Percentiles rank a stretch among this genome's conserved stretches.
phyloP scores from a whole-genome alignment of 2,113 vertebrate genomes.

The Rhea americana region DNA sequence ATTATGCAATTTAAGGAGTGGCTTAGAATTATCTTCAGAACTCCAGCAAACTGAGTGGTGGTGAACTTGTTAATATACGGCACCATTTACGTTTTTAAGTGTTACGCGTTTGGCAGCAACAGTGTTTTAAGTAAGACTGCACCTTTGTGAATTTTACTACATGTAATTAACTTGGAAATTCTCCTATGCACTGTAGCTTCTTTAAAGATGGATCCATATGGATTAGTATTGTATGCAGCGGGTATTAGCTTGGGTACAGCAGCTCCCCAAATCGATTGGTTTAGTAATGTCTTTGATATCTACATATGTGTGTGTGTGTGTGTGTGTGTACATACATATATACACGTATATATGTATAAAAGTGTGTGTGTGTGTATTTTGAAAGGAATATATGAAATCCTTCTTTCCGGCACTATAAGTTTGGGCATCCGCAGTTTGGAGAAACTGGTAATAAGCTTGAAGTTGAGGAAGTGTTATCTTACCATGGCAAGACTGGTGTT shows the following conservation, averaged over 20 bases:
- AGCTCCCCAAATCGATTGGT: neutral
- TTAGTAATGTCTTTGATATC: neutral
- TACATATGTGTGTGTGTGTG: accelerated
- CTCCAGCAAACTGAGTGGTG: neutral
- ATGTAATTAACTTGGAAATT: neutral
- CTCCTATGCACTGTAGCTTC: neutral
- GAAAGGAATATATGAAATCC: neutral
- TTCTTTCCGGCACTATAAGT: neutral
- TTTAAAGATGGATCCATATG: neutral
- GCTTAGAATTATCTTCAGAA: conserved; percentile 58
- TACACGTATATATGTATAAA: no score
- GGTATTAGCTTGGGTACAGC: neutral
- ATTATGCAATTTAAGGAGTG: neutral
- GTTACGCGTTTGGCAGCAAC: neutral
- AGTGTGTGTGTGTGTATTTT: neutral
- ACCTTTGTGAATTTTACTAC: neutral
- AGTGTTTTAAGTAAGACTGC: neutral
- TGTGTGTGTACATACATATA: no score
- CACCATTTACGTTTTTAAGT: neutral
- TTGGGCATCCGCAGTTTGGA: neutral
- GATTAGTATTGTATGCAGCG: neutral
- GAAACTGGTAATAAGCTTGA: neutral
- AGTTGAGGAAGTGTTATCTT: neutral
- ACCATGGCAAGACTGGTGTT: neutral
- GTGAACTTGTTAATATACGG: neutral